Percentiles rank a stretch among this genome's conserved stretches.
Conservation (phyloP, 2,888 invertebrate genomes). For the Machimus rusticus region DNA sequence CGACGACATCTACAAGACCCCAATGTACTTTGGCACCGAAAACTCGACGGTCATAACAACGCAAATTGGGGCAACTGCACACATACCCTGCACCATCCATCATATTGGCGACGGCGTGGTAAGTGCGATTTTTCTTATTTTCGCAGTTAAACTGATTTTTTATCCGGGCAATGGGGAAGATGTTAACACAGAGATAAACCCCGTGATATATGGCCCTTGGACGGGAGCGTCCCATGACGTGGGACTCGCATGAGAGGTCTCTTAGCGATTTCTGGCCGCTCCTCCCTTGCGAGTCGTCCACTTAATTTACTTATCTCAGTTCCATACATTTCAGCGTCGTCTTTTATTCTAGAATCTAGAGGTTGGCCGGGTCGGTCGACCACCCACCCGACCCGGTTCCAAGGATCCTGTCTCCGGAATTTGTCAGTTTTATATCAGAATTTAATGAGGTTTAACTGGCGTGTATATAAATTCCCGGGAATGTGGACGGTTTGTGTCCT, state of each 20-base stretch:
- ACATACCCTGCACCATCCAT: constrained; percentile 83
- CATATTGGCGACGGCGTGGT: constrained; percentile 89
- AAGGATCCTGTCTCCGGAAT: background rate
- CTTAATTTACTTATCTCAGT: constrained; percentile 35
- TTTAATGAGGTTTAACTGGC: constrained; percentile 43
- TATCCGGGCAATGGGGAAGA: background rate
- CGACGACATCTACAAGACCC: constrained; percentile 65
- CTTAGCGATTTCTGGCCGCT: background rate
- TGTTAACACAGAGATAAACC: background rate
- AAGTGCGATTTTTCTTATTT: constrained; percentile 62
- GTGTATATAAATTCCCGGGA: constrained; percentile 34
- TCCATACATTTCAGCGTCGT: background rate
- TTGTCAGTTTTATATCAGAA: constrained; percentile 30
- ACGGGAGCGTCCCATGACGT: background rate
- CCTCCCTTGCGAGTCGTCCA: background rate
- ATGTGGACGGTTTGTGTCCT: background rate
- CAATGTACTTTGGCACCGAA: constrained; percentile 83
- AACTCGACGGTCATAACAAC: constrained; percentile 83
- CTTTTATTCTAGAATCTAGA: background rate
- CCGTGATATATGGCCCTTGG: background rate
- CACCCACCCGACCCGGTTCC: background rate
- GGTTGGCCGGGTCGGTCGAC: background rate
- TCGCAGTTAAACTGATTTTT: background rate
- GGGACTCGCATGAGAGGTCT: background rate
- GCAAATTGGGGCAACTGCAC: constrained; percentile 84